Evolutionary conservation across 2,888 invertebrate genomes (phyloP).

Genomic region (Ochropleura leucogaster): DNA sequence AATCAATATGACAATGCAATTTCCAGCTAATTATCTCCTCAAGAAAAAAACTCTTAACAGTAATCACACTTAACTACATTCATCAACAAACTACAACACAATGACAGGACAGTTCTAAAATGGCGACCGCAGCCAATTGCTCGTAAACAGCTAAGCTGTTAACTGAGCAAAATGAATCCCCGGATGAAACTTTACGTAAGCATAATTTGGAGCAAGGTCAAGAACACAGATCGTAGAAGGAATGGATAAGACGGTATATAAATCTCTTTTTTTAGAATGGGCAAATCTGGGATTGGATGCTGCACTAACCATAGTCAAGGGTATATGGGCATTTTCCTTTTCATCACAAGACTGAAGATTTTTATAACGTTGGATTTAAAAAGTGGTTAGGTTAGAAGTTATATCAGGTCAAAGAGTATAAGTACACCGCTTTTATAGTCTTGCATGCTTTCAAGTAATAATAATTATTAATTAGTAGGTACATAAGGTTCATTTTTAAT

Average conservation of each 20-base stretch:
- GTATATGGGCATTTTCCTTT: neutral
- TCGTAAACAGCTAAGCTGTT: constrained; percentile 66
- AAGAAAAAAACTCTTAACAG: constrained; percentile 4
- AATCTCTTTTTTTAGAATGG: neutral
- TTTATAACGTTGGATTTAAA: neutral
- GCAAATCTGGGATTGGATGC: too few relatives aligned
- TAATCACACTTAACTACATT: neutral
- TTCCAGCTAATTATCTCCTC: constrained; percentile 11
- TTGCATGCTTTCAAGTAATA: neutral
- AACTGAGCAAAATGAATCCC: constrained; percentile 69
- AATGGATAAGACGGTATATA: constrained; percentile 16
- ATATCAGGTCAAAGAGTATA: neutral
- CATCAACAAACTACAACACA: constrained; percentile 35
- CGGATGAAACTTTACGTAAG: constrained; percentile 62
- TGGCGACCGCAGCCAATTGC: constrained; percentile 62
- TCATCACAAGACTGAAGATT: neutral
- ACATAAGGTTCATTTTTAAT: neutral
- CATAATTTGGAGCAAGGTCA: constrained; percentile 67
- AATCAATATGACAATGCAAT: neutral
- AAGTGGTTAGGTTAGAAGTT: neutral
- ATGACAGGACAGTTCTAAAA: constrained; percentile 42
- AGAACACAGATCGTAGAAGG: constrained; percentile 29
- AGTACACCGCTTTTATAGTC: too few relatives aligned
- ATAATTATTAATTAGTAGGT: neutral
- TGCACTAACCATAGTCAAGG: neutral